A percentile compares a stretch with the other conserved stretches of the same genome.
phyloP scores from a whole-genome alignment of 2,888 invertebrate species.

The Tillus elongatus region DNA sequence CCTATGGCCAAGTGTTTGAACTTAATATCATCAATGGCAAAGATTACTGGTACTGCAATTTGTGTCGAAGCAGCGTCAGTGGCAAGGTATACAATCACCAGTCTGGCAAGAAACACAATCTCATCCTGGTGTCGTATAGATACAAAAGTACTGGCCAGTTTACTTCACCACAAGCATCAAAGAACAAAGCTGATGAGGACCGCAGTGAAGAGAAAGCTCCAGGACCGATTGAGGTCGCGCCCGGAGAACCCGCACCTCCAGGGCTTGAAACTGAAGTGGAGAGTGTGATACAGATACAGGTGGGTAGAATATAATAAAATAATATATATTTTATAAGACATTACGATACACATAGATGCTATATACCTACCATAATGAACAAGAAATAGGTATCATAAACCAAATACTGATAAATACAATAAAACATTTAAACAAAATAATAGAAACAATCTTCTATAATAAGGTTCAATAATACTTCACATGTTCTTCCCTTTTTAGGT shows the following conservation, averaged over 20 bases:
- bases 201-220: too few relatives aligned
- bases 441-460: too few relatives aligned
- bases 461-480: too few relatives aligned
- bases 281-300: conserved; percentile 36
- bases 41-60: conserved; percentile 38
- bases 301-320: too few relatives aligned
- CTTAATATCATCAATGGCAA: conserved; percentile 32
- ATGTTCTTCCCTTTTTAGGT: too few relatives aligned
- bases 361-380: too few relatives aligned
- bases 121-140: conserved; percentile 23
- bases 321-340: too few relatives aligned
- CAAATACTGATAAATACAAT: too few relatives aligned
- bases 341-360: too few relatives aligned
- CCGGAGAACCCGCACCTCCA: conserved; percentile 62
- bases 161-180: neutral
- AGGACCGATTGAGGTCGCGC: conserved; percentile 41
- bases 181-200: too few relatives aligned
- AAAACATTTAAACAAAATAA: too few relatives aligned
- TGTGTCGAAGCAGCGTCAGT: conserved; percentile 40
- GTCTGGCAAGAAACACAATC: conserved; percentile 35
- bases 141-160: neutral
- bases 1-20: conserved; percentile 36
- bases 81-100: conserved; percentile 40
- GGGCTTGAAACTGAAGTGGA: conserved; percentile 58
- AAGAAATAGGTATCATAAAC: too few relatives aligned